Evolutionary conservation across 2,888 invertebrate species (phyloP), one percentile per base, ranked within the genome.

Genomic region (Drosophila colorata): DNA sequence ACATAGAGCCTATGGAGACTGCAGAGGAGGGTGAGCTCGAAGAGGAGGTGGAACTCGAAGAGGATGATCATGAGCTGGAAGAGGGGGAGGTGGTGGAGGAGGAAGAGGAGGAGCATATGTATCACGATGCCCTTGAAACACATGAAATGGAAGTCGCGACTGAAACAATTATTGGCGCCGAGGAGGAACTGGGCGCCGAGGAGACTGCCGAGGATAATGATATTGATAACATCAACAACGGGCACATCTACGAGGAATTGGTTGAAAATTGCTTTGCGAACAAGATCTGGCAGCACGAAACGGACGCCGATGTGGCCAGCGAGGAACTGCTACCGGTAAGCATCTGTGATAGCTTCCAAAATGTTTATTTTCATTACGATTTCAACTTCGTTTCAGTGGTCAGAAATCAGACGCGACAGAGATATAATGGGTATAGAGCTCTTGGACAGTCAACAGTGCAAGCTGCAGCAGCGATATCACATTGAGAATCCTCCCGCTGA

Each of bases 121-220:
- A 58, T 52, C 52, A 76, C 43, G 65, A 74, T 43, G 61, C 53
- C 4, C 16, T 64, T 28, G 68, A 75, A 1, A 40, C 56, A 23
- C 31, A 72, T 25, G 80, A 71, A 28, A 70, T 84, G 31, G 71
- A 66, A 43, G 69, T 80, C n/a, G 64, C 49, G 11, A 53, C 59
- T 5, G 83, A 77, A 49, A 87, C 82, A n/a, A 77, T 89, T 16
- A 90, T 91, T 55, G 90, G 90, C 11, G 90, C 52, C 37, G 83
- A 83, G 9, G 76, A 82, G 20, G 74, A 80, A n/a, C 48, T 79
- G 4, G 55, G 57, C 23, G 64, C 41, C 2, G 73, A 69, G 18
- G 79, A 74, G 67, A 0, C 69, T 56, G 11, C 31, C 6, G 77
- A 75, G 4, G 71, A 74, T 37, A 40, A 75, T 4, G 71, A 74